Percentiles rank a stretch among this genome's conserved stretches.
phyloP scores from a whole-genome alignment of 2,797 vertebrate species.

The Rhadinocentrus ornatus region DNA sequence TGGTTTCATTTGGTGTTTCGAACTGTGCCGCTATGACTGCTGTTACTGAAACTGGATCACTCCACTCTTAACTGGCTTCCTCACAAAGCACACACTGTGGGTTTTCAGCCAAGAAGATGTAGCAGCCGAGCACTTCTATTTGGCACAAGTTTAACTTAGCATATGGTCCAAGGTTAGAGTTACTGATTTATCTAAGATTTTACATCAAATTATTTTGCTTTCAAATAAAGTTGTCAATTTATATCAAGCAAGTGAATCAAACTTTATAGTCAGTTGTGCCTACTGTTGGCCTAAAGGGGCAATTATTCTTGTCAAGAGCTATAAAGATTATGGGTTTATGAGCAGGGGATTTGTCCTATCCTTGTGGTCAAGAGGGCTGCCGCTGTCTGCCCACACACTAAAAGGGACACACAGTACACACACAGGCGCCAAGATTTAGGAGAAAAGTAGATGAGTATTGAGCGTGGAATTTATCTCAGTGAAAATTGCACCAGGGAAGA shows the following conservation, averaged over 20 bases:
- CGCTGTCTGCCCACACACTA: conserved; percentile 47
- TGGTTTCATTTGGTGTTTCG: conserved; percentile 31
- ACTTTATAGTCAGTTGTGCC: conserved; percentile 42
- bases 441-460: conserved; percentile 63
- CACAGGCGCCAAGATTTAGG: conserved; percentile 60
- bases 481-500: conserved; percentile 62
- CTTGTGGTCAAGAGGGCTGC: conserved; percentile 57
- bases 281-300: conserved; percentile 48
- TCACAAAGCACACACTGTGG: not conserved
- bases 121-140: conserved; percentile 13
- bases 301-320: conserved; percentile 50
- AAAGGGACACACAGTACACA: conserved; percentile 41
- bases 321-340: conserved; percentile 66
- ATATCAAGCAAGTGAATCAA: conserved; percentile 21
- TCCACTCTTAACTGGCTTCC: not conserved
- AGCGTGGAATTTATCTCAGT: conserved; percentile 52
- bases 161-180: conserved; percentile 41
- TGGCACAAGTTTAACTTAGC: conserved; percentile 23
- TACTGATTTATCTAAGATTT: conserved; percentile 31
- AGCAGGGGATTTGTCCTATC: conserved; percentile 66
- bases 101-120: conserved; percentile 1
- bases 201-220: conserved; percentile 28
- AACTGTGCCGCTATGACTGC: conserved; percentile 2
- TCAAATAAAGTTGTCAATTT: conserved; percentile 46
- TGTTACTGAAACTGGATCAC: not conserved